A percentile compares a stretch with the other conserved stretches of the same genome.
phyloP scores from a whole-genome alignment of 1,140 invertebrate species.

The Rhyzopertha dominica region DNA sequence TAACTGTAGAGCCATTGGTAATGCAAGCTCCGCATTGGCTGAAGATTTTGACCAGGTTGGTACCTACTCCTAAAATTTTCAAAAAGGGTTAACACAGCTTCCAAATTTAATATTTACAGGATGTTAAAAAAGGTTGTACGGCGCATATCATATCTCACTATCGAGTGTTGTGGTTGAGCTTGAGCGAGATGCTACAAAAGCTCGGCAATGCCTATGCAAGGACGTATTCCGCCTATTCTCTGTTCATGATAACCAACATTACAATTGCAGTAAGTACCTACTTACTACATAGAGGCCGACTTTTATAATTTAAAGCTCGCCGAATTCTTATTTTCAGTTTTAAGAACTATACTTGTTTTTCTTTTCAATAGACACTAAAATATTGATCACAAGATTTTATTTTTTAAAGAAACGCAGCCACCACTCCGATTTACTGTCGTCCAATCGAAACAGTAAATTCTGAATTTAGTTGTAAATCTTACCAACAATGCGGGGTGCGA shows the following conservation, averaged over 20 bases:
- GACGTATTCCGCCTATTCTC: conserved; percentile 56
- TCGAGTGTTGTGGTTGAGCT: conserved; percentile 54
- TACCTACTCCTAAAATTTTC: neutral
- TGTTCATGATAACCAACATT: conserved; percentile 52
- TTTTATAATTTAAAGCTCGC: neutral
- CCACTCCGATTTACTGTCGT: no score
- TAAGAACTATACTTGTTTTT: no score
- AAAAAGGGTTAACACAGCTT: neutral
- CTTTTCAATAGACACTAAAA: no score
- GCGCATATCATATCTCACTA: conserved; percentile 53
- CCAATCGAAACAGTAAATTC: no score
- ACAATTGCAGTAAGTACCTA: conserved; percentile 39
- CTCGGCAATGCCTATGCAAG: conserved; percentile 57
- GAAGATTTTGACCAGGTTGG: conserved; percentile 39
- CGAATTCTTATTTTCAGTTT: neutral
- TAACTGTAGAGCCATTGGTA: conserved; percentile 57
- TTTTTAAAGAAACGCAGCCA: no score
- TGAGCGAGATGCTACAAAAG: conserved; percentile 55
- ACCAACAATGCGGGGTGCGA: no score
- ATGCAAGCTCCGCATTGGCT: conserved; percentile 45
- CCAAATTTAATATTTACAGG: conserved; percentile 40
- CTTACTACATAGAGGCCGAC: neutral
- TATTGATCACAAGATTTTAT: no score
- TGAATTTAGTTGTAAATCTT: no score
- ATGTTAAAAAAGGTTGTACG: conserved; percentile 50